Percentiles rank a stretch among this genome's conserved stretches.
These are phyloP conservation scores for Sinocyclocheilus maitianheensis DNA, from an alignment of 2,113 vertebrate species.

Conservation along the genomic window DNA sequence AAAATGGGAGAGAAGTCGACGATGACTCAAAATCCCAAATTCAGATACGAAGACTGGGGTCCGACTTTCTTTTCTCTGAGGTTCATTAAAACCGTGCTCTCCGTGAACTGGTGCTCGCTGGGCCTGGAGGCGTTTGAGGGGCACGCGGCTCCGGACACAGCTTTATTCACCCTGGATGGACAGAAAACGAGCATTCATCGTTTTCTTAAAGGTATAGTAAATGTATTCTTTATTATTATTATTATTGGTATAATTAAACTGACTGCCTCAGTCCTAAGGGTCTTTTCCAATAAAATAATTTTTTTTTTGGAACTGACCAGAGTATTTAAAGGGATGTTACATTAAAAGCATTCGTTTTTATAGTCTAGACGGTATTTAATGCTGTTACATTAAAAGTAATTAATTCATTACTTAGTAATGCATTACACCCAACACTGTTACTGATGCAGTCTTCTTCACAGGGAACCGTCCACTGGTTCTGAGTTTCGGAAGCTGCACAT, in stretches of 20 bases:
- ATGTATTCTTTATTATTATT: background rate
- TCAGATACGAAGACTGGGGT: slow-evolving; percentile 87
- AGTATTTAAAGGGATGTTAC: no score
- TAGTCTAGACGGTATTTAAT: background rate
- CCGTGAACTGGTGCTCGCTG: slow-evolving; percentile 61
- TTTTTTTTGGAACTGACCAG: background rate
- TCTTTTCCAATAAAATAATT: no score
- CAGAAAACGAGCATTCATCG: slow-evolving; percentile 69
- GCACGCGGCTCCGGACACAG: slow-evolving; percentile 83
- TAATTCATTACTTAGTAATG: background rate
- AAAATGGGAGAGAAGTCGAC: slow-evolving; percentile 71
- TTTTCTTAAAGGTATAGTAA: slow-evolving; percentile 77
- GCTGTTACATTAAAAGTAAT: background rate
- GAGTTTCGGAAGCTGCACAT: slow-evolving; percentile 93
- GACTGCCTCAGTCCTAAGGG: no score
- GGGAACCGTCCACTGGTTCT: slow-evolving; percentile 84
- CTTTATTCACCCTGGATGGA: slow-evolving; percentile 71
- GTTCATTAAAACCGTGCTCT: slow-evolving; percentile 74
- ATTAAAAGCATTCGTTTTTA: background rate
- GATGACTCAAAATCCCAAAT: slow-evolving; percentile 79
- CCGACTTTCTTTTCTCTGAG: slow-evolving; percentile 73
- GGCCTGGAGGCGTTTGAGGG: slow-evolving; percentile 77
- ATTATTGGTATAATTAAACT: background rate
- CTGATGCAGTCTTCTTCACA: slow-evolving; percentile 57
- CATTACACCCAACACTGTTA: background rate